A percentile compares a stretch with the other conserved stretches of the same genome.
Evolutionary conservation across 2,113 vertebrate genomes (phyloP).

Genomic region (Lampris megalopsis): DNA sequence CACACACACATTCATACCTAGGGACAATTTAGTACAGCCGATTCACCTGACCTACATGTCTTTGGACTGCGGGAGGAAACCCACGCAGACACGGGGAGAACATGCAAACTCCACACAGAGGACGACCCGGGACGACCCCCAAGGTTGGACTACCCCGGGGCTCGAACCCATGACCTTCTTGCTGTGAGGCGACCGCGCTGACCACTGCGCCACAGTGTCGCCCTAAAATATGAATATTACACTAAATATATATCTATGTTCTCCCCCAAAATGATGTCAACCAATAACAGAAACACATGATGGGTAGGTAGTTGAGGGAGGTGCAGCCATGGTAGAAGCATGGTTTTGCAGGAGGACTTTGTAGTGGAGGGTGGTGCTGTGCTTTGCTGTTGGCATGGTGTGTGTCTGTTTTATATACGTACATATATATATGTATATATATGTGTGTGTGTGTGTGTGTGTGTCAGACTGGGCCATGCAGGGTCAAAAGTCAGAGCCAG

Average conservation of each 20-base stretch:
- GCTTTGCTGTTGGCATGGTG: slow-evolving; percentile 12
- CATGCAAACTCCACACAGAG: too few species aligned
- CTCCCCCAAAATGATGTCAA: slow-evolving; percentile 6
- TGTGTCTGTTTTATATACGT: not conserved
- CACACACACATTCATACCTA: too few species aligned
- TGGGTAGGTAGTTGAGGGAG: slow-evolving; percentile 66
- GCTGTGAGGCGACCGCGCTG: too few species aligned
- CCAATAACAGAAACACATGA: slow-evolving; percentile 27
- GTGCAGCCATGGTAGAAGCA: slow-evolving; percentile 71
- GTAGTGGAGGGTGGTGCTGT: slow-evolving; percentile 60
- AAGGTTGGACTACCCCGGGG: too few species aligned
- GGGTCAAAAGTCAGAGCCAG: slow-evolving; percentile 39
- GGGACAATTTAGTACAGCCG: too few species aligned
- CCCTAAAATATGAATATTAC: too few species aligned
- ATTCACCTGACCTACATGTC: too few species aligned
- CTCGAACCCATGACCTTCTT: too few species aligned
- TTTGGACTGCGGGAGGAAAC: too few species aligned
- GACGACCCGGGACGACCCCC: too few species aligned
- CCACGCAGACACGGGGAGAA: too few species aligned
- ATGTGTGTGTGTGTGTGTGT: not conserved
- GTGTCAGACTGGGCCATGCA: slow-evolving; percentile 69
- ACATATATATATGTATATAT: not conserved
- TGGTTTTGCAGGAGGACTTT: slow-evolving; percentile 68
- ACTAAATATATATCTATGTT: not conserved
- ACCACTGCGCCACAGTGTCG: too few species aligned